A percentile compares a stretch with the other conserved stretches of the same genome.
Conservation (phyloP, 2,113 vertebrate genomes). For the Calypte anna region DNA sequence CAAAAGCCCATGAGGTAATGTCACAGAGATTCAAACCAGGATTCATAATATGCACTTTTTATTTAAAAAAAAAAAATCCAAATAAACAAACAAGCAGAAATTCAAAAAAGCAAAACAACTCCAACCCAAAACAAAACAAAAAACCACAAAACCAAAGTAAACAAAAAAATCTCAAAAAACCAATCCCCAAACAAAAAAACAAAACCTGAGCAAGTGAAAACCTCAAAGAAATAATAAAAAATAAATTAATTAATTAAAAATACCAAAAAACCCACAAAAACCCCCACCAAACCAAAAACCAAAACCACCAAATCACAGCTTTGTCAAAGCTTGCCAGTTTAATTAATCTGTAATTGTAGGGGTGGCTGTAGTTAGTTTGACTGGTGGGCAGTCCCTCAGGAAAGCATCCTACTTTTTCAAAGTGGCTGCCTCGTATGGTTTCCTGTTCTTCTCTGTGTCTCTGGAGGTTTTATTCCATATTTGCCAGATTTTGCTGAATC, state of each 20-base stretch:
- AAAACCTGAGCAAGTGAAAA: no score
- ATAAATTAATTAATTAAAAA: no score
- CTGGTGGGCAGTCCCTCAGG: background rate
- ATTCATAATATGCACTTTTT: background rate
- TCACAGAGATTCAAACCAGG: background rate
- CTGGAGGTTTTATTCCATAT: background rate
- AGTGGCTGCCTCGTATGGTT: background rate
- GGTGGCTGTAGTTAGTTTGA: background rate
- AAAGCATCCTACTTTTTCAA: background rate
- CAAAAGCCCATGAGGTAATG: background rate
- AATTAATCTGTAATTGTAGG: background rate
- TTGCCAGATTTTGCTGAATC: background rate
- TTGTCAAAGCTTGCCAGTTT: background rate
- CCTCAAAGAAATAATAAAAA: no score
- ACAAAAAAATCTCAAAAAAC: background rate
- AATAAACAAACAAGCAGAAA: background rate
- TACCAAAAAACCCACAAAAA: background rate
- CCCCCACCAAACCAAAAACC: background rate
- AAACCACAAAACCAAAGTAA: background rate
- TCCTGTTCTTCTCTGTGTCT: background rate
- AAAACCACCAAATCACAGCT: background rate
- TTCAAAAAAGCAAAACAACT: no score
- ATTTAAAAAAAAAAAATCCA: background rate
- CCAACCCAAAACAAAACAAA: background rate
- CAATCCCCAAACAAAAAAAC: no score